Conservation (phyloP, 2,797 vertebrate genomes). For the Myripristis murdjan region DNA sequence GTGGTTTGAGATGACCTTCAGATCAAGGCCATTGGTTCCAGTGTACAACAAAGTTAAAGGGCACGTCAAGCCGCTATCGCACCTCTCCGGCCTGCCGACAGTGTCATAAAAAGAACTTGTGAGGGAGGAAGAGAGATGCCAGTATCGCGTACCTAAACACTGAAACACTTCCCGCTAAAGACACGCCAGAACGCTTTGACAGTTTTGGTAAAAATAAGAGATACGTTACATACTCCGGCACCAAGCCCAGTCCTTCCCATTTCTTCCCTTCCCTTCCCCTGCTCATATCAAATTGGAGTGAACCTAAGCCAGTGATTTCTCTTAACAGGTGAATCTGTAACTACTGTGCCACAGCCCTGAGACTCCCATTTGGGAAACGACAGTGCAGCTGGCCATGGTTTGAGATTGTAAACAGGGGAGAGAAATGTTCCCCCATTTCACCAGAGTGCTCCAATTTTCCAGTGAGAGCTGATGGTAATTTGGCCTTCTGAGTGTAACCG, state of each 20-base stretch:
- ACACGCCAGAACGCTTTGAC: constrained; percentile 64
- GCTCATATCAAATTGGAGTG: constrained; percentile 14
- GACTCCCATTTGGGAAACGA: constrained; percentile 30
- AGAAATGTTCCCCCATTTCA: constrained; percentile 24
- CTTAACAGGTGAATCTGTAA: constrained; percentile 44
- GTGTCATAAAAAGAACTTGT: constrained; percentile 22
- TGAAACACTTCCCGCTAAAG: constrained; percentile 47
- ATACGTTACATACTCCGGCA: constrained; percentile 35
- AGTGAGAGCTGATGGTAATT: constrained; percentile 39
- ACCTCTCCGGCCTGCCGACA: constrained; percentile 43
- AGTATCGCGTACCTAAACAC: constrained; percentile 45
- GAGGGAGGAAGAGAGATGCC: constrained; percentile 51
- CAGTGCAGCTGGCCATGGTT: constrained; percentile 25
- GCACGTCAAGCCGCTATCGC: constrained; percentile 46
- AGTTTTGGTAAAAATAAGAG: constrained; percentile 61
- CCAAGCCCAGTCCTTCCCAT: constrained; percentile 14
- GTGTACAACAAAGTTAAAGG: constrained; percentile 75
- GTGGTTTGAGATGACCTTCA: constrained; percentile 68
- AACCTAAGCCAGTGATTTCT: constrained; percentile 44
- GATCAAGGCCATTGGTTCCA: constrained; percentile 73
- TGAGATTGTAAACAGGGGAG: constrained; percentile 36
- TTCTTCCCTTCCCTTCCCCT: background rate
- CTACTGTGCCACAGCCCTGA: constrained; percentile 4
- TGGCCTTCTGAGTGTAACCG: constrained; percentile 24
- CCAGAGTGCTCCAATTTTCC: constrained; percentile 47